Evolutionary conservation across 2,888 invertebrate species (phyloP), one percentile per base, ranked within the genome.

Genomic region (Tanytarsus gracilentus): DNA sequence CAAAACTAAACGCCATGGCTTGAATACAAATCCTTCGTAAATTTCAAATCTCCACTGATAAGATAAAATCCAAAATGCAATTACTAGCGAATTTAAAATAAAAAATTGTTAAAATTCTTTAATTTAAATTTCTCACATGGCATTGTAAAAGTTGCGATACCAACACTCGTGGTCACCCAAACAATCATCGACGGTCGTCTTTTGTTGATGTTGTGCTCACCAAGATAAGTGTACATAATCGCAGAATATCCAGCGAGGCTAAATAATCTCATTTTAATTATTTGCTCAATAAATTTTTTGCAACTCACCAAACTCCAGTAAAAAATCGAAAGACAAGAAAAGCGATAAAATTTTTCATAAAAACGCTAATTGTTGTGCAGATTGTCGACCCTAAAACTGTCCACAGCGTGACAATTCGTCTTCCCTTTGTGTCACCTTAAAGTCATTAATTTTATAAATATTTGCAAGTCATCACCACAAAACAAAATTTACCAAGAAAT

Each of bases 1-100:
- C 21, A 84, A 72, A 67, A 81, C 84, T 48, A 82, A 64, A 66
- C 82, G 81, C 83, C 82, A 83, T 0, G 81, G 75, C 65, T 79
- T 18, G n/a, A 52, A 52, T 8, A 23, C 30, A 16, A 23, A 52
- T 7, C 33, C 52, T 4, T 33, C 52, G 33, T 30, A 52, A 11
- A 52, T 8, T 11, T 52, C 18, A 21, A 52, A 52, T 4, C 18
- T 29, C 52, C 52, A 52, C 3, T 30, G 16, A 23, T 52, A 52
- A 9, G 14, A 9, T n/a, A 52, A 16, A 29, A 52, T 30, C 52
- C 29, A 52, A 39, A 9, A n/a, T 4, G 39, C 39, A n/a, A 6
- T 5, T n/a, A 14, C 39, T 39, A n/a, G n/a, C n/a, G n/a, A n/a
- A n/a, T n/a, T n/a, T n/a, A n/a, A n/a, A n/a, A n/a, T n/a, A n/a